Conservation (phyloP, 1,140 invertebrate species). For the Tigriopus japonicus region DNA sequence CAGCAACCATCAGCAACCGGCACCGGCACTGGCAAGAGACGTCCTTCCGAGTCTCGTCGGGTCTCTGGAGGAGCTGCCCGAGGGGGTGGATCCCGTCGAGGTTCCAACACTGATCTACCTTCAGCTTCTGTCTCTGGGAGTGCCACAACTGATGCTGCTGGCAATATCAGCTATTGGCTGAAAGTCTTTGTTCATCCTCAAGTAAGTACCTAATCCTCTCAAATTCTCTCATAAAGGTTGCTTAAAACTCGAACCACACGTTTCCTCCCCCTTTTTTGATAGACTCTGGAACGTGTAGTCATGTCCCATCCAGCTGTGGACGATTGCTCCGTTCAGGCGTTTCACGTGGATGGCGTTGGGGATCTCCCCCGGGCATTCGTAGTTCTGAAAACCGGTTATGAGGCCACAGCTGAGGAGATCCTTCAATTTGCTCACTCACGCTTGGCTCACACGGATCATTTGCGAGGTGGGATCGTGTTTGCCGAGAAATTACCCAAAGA, state of each 20-base stretch:
- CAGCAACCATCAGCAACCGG: neutral
- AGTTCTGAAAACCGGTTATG: slow-evolving; percentile 3
- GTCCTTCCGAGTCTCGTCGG: neutral
- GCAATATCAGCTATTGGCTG: neutral
- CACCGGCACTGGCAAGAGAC: neutral
- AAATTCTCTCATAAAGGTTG: neutral
- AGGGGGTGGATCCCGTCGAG: neutral
- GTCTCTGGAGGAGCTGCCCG: neutral
- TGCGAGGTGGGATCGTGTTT: neutral
- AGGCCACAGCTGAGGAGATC: slow-evolving; percentile 12
- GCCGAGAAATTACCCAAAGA: neutral
- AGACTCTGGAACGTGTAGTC: neutral
- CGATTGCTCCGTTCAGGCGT: neutral
- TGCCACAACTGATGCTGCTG: neutral
- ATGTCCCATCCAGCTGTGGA: neutral
- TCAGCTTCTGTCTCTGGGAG: neutral
- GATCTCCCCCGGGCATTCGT: slow-evolving; percentile 1
- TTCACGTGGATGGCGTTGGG: neutral
- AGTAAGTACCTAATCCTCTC: neutral
- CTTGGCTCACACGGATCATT: neutral
- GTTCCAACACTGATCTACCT: neutral
- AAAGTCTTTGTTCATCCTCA: neutral
- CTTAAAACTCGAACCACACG: neutral
- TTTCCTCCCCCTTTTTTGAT: neutral
- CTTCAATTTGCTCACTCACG: neutral